These are phyloP conservation scores for Metacarcinus magister DNA, from an alignment of 2,888 invertebrate species.

Conservation along the genomic window DNA sequence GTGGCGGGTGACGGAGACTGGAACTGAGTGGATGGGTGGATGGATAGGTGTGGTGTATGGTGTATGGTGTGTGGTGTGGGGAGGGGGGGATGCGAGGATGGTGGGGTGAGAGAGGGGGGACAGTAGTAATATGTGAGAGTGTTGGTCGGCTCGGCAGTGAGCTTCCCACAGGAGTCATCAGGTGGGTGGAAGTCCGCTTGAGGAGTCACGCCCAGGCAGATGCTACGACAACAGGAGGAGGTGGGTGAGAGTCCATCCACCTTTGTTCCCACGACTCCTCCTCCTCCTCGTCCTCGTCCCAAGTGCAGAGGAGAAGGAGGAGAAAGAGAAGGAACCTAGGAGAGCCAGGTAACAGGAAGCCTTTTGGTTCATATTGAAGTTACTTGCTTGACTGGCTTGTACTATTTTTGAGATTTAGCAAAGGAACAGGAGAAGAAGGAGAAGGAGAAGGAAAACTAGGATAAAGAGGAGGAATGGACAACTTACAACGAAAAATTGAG, in stretches of 20 bases:
- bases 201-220: not conserved
- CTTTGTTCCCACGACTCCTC: not conserved
- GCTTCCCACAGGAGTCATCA: not conserved
- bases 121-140: not conserved
- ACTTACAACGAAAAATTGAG: not conserved
- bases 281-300: too few relatives aligned
- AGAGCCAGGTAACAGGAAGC: not conserved
- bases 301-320: not conserved
- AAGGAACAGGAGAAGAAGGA: not conserved
- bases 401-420: too few relatives aligned
- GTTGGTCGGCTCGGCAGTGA: not conserved
- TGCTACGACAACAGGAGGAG: not conserved
- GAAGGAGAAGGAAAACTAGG: too few relatives aligned
- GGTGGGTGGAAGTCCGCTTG: slow-evolving; percentile 26
- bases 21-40: too few relatives aligned
- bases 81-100: not conserved
- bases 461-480: too few relatives aligned
- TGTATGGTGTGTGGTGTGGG: not conserved
- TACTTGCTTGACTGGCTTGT: too few relatives aligned
- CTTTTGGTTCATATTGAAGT: too few relatives aligned
- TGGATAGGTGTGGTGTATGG: not conserved
- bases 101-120: not conserved
- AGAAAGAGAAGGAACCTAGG: not conserved
- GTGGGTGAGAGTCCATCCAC: not conserved
- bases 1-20: too few relatives aligned